phyloP scores from a whole-genome alignment of 2,888 invertebrate genomes.

The Ophion ellenae region DNA sequence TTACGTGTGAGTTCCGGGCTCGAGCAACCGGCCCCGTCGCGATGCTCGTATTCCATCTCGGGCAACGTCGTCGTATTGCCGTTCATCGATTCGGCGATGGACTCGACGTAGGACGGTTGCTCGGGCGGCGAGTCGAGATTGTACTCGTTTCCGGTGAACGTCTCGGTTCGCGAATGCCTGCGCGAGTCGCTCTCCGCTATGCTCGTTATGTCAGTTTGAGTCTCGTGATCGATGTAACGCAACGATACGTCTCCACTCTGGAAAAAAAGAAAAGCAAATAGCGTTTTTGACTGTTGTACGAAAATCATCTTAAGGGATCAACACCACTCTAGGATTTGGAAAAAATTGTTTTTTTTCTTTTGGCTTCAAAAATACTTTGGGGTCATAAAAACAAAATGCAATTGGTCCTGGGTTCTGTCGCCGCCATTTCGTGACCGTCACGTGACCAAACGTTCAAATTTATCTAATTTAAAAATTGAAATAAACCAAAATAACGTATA shows the following conservation, averaged over 20 bases:
- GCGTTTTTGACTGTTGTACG: too few relatives aligned
- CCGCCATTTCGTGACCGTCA: too few relatives aligned
- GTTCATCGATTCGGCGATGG: conserved; percentile 76
- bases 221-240: conserved; percentile 87
- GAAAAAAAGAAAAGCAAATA: conserved; percentile 50
- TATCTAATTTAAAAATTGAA: too few relatives aligned
- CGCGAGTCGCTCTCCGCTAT: conserved; percentile 86
- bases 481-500: too few relatives aligned
- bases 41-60: conserved; percentile 69
- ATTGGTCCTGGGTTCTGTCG: too few relatives aligned
- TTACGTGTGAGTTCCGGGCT: conserved; percentile 84
- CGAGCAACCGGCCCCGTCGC: conserved; percentile 80
- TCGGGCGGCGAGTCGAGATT: conserved; percentile 58
- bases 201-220: conserved; percentile 88
- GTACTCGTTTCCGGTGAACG: conserved; percentile 48
- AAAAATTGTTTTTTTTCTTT: too few relatives aligned
- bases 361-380: too few relatives aligned
- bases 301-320: too few relatives aligned
- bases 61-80: conserved; percentile 74
- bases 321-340: too few relatives aligned
- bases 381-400: too few relatives aligned
- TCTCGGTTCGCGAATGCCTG: conserved; percentile 55
- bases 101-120: conserved; percentile 67
- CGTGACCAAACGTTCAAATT: too few relatives aligned
- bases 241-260: conserved; percentile 79